These are phyloP conservation scores for Anthoptus insignis DNA, from an alignment of 2,888 invertebrate species.

Conservation along the genomic window DNA sequence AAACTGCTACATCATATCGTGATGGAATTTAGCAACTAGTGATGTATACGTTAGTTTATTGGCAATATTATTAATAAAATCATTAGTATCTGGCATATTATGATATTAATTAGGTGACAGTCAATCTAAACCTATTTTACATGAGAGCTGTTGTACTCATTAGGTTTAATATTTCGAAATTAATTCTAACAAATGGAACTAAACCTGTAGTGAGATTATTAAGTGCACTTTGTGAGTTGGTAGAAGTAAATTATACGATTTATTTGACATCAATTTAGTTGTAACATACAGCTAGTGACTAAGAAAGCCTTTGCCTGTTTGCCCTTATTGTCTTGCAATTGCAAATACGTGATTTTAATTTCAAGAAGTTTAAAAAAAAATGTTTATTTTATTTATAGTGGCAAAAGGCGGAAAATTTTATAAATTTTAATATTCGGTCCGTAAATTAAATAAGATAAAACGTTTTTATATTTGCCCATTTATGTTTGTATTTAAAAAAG, in stretches of 20 bases:
- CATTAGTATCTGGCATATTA: constrained; percentile 10
- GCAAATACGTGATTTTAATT: no score
- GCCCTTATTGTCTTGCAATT: no score
- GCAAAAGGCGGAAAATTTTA: no score
- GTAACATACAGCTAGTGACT: neutral
- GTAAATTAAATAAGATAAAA: no score
- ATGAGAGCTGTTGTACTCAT: constrained; percentile 50
- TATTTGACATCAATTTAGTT: constrained; percentile 29
- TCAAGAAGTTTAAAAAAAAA: no score
- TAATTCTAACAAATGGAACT: constrained; percentile 59
- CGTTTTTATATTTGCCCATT: no score
- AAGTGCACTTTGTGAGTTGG: constrained; percentile 75
- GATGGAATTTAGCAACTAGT: constrained; percentile 42
- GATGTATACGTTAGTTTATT: constrained; percentile 50
- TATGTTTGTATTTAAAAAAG: no score
- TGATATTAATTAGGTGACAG: constrained; percentile 7
- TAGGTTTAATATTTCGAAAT: constrained; percentile 57
- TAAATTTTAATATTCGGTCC: no score
- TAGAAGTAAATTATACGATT: constrained; percentile 41
- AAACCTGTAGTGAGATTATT: constrained; percentile 75
- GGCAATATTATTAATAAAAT: constrained; percentile 16
- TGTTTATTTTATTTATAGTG: no score
- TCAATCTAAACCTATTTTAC: constrained; percentile 38
- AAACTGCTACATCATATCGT: constrained; percentile 55
- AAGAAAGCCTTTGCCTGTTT: no score